These are phyloP conservation scores for Xerus inauris DNA, from an alignment of 2,113 vertebrate species.

Conservation along the genomic window DNA sequence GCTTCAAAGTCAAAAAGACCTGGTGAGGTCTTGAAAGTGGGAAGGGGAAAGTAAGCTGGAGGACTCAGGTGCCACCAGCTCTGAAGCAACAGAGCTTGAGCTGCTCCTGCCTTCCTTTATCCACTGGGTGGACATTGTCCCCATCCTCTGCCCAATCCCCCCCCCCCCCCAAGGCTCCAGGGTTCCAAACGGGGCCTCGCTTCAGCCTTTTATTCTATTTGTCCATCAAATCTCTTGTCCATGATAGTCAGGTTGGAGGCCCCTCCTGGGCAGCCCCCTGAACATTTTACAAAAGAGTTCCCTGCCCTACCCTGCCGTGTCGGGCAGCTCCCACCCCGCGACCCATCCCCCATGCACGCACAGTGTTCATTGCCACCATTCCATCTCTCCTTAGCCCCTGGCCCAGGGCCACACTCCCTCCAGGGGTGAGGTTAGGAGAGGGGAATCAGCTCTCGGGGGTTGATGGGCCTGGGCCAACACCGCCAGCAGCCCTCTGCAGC, in stretches of 20 bases:
- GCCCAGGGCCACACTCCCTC: conserved; percentile 36
- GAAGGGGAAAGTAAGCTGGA: background rate
- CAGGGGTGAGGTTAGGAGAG: background rate
- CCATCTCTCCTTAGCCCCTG: conserved; percentile 46
- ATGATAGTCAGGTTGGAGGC: conserved; percentile 69
- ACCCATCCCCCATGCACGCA: conserved; percentile 56
- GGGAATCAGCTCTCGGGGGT: conserved; percentile 64
- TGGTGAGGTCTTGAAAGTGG: background rate
- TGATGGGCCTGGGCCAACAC: background rate
- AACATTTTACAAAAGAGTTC: conserved; percentile 71
- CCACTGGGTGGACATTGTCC: background rate
- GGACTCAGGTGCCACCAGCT: background rate
- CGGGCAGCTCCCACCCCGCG: conserved; percentile 26
- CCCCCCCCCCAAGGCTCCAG: conserved; percentile 23
- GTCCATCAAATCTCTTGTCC: conserved; percentile 72
- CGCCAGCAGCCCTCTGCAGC: conserved; percentile 74
- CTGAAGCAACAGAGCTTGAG: background rate
- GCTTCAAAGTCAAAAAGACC: background rate
- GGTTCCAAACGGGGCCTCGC: conserved; percentile 42
- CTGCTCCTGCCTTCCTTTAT: background rate
- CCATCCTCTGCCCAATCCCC: background rate
- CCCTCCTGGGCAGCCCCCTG: conserved; percentile 82
- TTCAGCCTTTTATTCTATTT: conserved; percentile 80
- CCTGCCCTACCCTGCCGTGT: conserved; percentile 42
- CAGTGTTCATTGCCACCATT: conserved; percentile 1